Evolutionary conservation across 1,140 invertebrate species (phyloP), one percentile per base, ranked within the genome.

Genomic region (Triops longicaudatus): DNA sequence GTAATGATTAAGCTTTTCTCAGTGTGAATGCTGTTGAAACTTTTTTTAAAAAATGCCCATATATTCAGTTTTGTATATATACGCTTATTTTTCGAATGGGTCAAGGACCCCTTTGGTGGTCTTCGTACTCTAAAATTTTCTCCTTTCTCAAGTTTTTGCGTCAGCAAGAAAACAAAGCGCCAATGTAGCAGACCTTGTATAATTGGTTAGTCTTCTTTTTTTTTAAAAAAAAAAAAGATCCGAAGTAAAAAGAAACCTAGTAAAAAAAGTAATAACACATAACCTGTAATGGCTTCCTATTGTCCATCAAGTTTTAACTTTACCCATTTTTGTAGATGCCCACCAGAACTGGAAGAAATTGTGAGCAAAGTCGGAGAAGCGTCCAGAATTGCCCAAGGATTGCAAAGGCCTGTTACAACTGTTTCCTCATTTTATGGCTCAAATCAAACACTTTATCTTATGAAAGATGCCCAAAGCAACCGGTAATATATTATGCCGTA

Each of bases 311-410:
- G 4, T 44, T 75, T 43, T 43, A 42, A 28, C 22, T 26, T 1
- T 44, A 43, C n/a, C 9, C n/a, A 14, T 71, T 26, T 43, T 37
- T 37, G 31, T 22, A 78, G 78, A 43, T 77, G 75, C 44, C 22
- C 28, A 37, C 71, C 72, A 28, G 50, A 73, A 43, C 63, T 78
- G 31, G 63, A 71, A 31, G 44, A 72, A 72, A 26, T 72, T 5
- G 26, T 78, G 1, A 74, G 77, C 27, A 26, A 37, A 11, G 41
- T 78, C 0, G 78, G 78, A 17, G 72, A 73, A 26, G 72, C 74
- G 27, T 78, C 78, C 14, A 43, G 72, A 78, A 73, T 76, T 26
- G 78, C 78, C 9, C 78, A 78, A 28, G 74, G 63, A 31, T 73
- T 78, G 17, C 74, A 73, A 12, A 76, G 41, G 17, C 74, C 78